Percentiles rank a stretch among this genome's conserved stretches.
These are phyloP conservation scores for Caretta caretta DNA, from an alignment of 2,113 vertebrate species.

Conservation along the genomic window DNA sequence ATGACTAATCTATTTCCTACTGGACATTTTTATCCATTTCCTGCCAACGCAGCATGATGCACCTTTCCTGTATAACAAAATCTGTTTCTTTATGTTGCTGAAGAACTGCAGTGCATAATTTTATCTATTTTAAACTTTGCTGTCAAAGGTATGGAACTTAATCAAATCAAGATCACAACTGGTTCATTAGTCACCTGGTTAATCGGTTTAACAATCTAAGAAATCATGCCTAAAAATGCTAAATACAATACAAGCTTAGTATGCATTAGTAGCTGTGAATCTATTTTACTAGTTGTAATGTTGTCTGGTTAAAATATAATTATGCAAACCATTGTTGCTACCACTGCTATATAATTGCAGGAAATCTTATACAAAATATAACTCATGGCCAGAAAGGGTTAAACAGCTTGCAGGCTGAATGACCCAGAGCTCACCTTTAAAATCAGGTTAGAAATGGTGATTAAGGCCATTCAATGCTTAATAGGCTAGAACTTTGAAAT, in stretches of 20 bases:
- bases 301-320: no score
- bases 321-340: no score
- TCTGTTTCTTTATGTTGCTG: background rate
- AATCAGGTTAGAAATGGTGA: no score
- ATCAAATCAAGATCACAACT: background rate
- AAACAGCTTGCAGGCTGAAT: no score
- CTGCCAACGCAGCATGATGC: background rate
- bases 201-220: background rate
- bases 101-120: background rate
- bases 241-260: background rate
- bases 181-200: background rate
- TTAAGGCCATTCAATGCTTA: no score
- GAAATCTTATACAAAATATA: no score
- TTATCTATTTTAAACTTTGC: background rate
- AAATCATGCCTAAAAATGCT: background rate
- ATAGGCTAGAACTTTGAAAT: no score
- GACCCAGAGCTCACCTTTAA: no score
- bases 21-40: background rate
- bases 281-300: background rate
- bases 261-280: background rate
- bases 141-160: background rate
- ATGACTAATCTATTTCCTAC: background rate
- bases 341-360: no score
- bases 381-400: no score
- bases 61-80: background rate